Conservation (phyloP, 2,888 invertebrate species). For the Liodrosophila aerea region DNA sequence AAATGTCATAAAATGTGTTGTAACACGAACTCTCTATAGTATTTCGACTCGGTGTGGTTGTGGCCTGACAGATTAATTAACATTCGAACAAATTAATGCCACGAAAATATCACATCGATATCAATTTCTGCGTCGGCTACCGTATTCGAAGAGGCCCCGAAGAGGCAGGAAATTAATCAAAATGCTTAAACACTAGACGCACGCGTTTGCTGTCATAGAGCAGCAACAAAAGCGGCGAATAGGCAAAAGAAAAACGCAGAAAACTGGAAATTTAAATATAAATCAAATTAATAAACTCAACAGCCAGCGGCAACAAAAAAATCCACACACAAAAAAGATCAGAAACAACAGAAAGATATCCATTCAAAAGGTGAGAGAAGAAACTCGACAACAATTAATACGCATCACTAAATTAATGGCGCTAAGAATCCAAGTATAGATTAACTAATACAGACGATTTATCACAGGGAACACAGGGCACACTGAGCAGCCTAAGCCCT, state of each 20-base stretch:
- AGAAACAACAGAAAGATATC: not conserved
- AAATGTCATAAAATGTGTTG: conserved; percentile 2
- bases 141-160: conserved; percentile 38
- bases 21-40: not conserved
- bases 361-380: conserved; percentile 9
- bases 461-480: conserved; percentile 36
- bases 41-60: conserved; percentile 27
- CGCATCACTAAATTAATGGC: conserved; percentile 69
- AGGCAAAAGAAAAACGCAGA: conserved; percentile 39
- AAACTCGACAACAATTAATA: conserved; percentile 55
- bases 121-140: conserved; percentile 54
- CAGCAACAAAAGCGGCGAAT: conserved; percentile 26
- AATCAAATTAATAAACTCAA: conserved; percentile 54
- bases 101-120: conserved; percentile 35
- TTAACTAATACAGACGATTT: conserved; percentile 61
- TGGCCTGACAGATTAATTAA: conserved; percentile 73
- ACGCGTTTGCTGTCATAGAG: conserved; percentile 72
- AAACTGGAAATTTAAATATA: conserved; percentile 68
- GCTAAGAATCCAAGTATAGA: conserved; percentile 41
- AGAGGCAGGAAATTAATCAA: conserved; percentile 63
- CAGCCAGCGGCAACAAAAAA: conserved; percentile 24
- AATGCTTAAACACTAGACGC: conserved; percentile 52
- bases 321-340: conserved; percentile 11
- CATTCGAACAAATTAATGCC: conserved; percentile 65
- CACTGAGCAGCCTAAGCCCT: conserved; percentile 19